A percentile compares a stretch with the other conserved stretches of the same genome.
These are phyloP conservation scores for Tachycineta bicolor DNA, from an alignment of 2,113 vertebrate species.

Conservation along the genomic window DNA sequence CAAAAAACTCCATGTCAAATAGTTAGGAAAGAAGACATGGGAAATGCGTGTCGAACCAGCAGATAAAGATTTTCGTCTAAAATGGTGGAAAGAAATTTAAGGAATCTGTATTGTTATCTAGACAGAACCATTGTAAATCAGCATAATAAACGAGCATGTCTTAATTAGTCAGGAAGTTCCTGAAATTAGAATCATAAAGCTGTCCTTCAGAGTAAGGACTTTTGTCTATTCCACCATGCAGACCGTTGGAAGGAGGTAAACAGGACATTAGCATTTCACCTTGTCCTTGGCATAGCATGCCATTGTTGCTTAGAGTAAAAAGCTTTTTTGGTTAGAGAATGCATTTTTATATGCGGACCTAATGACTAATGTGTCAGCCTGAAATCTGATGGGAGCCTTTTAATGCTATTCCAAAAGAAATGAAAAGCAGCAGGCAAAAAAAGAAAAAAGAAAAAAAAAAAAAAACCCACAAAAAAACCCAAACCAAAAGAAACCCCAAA, in stretches of 20 bases:
- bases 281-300: conserved; percentile 22
- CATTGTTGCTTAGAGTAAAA: conserved; percentile 3
- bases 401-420: background rate
- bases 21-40: background rate
- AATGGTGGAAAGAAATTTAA: conserved; percentile 35
- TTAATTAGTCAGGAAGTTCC: conserved; percentile 45
- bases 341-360: background rate
- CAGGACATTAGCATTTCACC: conserved; percentile 34
- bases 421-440: background rate
- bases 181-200: conserved; percentile 41
- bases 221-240: background rate
- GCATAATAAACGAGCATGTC: conserved; percentile 27
- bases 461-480: background rate
- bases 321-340: background rate
- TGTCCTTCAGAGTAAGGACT: conserved; percentile 26
- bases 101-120: conserved; percentile 5
- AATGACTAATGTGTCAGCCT: background rate
- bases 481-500: background rate
- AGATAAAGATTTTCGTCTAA: conserved; percentile 6
- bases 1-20: background rate
- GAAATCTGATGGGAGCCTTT: conserved; percentile 19
- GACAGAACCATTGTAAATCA: conserved; percentile 12
- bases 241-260: background rate
- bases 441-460: background rate
- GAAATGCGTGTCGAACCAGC: background rate